Evolutionary conservation across 1,140 invertebrate species (phyloP), one percentile per base, ranked within the genome.

Genomic region (Leptinotarsa defecta): DNA sequence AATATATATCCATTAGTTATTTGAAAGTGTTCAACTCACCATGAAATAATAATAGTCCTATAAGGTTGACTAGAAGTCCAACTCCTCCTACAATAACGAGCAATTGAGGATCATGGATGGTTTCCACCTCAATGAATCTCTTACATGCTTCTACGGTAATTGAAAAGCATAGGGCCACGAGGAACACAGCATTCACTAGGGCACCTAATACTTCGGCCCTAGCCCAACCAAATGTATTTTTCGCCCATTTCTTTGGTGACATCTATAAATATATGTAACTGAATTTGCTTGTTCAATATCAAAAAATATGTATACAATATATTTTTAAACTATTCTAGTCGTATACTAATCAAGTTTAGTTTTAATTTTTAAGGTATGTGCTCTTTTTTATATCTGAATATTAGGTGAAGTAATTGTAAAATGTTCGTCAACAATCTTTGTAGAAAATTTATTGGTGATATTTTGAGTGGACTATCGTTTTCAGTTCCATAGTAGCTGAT

Each of bases 221-320:
- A 2, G 95, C 95, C 95, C 95, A 98, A 8, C 96, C 96, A 84
- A 97, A 98, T 4, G 96, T 97, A 84, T 97, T 97, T 86, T 96
- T 97, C 4, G 95, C 94, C 94, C 95, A 97, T 89, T 96, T 96
- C 86, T 96, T 96, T 80, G 95, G 95, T 73, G 95, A 96, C 94
- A 97, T 96, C 95, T 96, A 86, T 22, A 88, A 86, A 77, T 22
- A 71, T 43, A 43, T 43, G 34, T 43, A 2, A 11, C 3, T 17
- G 57, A 57, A 20, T 13, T 71, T 71, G 4, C n/a, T 13, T 27
- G 17, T 73, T 73, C 48, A n/a, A 71, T 17, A 71, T 49, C 13
- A 63, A 11, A 63, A 63, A 43, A 43, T 11, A 43, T 3, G 34
- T 43, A 11, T 11, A 11, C 8, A 43, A 8, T 43, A 43, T 43